Percentiles rank a stretch among this genome's conserved stretches.
phyloP scores from a whole-genome alignment of 1,140 invertebrate species.

The Helicoverpa zea region DNA sequence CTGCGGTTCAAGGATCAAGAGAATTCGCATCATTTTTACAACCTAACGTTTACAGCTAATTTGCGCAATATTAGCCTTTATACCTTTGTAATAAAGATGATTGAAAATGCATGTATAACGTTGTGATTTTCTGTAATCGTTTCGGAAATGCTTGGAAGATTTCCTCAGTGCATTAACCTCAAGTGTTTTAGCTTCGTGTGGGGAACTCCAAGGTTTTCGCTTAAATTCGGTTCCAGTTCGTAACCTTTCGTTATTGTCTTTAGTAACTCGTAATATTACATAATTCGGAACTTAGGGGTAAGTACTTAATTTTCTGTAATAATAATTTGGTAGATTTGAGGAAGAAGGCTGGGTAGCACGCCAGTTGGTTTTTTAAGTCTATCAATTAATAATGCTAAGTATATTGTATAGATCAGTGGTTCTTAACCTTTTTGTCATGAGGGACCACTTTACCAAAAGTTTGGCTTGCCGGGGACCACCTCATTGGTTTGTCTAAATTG shows the following conservation, averaged over 20 bases:
- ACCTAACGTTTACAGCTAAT: background rate
- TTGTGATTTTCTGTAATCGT: conserved; percentile 37
- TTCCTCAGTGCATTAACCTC: conserved; percentile 56
- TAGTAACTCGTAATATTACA: conserved; percentile 31
- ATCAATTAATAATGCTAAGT: too few relatives aligned
- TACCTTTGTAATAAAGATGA: conserved; percentile 1
- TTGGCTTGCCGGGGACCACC: too few relatives aligned
- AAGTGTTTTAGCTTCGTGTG: conserved; percentile 44
- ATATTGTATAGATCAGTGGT: too few relatives aligned
- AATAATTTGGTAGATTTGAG: background rate
- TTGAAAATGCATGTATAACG: background rate
- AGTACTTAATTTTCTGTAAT: background rate
- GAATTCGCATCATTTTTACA: conserved; percentile 40
- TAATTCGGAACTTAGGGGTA: background rate
- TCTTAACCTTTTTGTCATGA: too few relatives aligned
- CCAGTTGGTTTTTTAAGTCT: too few relatives aligned
- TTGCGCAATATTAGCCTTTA: conserved; percentile 40
- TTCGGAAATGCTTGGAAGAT: conserved; percentile 59
- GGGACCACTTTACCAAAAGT: too few relatives aligned
- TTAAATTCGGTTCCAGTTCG: conserved; percentile 41
- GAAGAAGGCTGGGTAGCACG: background rate
- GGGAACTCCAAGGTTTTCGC: conserved; percentile 50
- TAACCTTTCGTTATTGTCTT: conserved; percentile 38
- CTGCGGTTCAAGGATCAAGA: conserved; percentile 46
- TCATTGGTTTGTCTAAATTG: too few relatives aligned